Evolutionary conservation across 2,113 vertebrate species (phyloP).

Genomic region (Vicugna pacos): DNA sequence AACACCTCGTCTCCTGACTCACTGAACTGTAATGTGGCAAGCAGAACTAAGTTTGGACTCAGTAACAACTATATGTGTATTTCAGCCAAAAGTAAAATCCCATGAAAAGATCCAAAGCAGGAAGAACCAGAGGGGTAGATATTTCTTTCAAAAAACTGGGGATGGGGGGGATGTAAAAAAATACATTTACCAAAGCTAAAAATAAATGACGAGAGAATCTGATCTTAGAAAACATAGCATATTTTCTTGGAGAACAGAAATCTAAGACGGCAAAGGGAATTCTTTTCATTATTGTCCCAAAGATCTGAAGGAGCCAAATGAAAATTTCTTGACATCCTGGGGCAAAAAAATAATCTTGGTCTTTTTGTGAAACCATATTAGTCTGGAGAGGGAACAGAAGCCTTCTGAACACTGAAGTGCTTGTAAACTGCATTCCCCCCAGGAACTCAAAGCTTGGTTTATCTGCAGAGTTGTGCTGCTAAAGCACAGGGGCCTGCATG

Average conservation of each 20-base stretch:
- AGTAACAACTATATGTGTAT: constrained; percentile 78
- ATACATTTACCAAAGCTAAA: constrained; percentile 91
- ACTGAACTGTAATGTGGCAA: too few relatives aligned
- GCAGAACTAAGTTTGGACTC: too few relatives aligned
- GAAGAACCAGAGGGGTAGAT: constrained; percentile 85
- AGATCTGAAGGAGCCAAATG: constrained; percentile 96
- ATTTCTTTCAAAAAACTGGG: constrained; percentile 79
- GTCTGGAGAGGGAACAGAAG: constrained; percentile 90
- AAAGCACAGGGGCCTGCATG: constrained; percentile 82
- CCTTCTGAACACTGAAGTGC: constrained; percentile 90
- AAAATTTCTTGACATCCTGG: constrained; percentile 98
- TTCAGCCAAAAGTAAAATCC: constrained; percentile 79
- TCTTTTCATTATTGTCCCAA: constrained; percentile 92
- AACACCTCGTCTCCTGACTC: too few relatives aligned
- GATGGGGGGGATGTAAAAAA: constrained; percentile 91
- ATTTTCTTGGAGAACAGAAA: constrained; percentile 94
- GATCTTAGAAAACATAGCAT: constrained; percentile 92
- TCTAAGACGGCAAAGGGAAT: constrained; percentile 94
- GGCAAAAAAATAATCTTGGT: constrained; percentile 96
- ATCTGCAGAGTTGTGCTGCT: constrained; percentile 86
- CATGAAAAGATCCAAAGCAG: constrained; percentile 83
- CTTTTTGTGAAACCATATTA: constrained; percentile 95
- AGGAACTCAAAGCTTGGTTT: constrained; percentile 89
- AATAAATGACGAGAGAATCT: constrained; percentile 91
- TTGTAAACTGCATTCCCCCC: constrained; percentile 89